phyloP scores from a whole-genome alignment of 2,797 vertebrate genomes.

The Xiphorhynchus erythropygius region DNA sequence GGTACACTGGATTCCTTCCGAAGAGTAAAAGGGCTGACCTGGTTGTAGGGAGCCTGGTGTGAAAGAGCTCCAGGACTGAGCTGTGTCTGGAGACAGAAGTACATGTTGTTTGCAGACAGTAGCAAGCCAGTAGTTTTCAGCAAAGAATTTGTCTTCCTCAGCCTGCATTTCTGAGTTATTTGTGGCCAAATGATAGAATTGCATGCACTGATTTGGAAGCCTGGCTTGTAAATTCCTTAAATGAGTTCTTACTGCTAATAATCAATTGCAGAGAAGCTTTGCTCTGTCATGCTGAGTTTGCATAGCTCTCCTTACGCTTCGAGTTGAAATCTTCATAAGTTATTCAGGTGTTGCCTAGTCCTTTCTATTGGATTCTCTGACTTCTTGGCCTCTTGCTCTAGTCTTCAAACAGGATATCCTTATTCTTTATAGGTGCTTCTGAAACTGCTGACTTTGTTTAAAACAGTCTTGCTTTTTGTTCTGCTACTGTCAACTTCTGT shows the following conservation, averaged over 20 bases:
- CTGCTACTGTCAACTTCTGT: not conserved
- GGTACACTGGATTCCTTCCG: rapidly evolving
- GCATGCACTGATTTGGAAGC: not conserved
- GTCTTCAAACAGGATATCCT: not conserved
- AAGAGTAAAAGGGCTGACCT: not conserved
- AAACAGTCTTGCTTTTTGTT: not conserved
- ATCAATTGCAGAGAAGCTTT: not conserved
- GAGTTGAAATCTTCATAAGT: not conserved
- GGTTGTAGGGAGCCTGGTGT: not conserved
- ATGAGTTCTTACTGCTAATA: not conserved
- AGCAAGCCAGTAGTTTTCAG: not conserved
- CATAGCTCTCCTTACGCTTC: not conserved
- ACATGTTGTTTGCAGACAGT: not conserved
- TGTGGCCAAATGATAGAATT: not conserved
- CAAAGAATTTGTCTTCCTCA: not conserved
- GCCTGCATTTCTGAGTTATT: not conserved
- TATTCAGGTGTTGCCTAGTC: not conserved
- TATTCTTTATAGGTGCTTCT: not conserved
- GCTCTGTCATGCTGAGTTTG: conserved; percentile 12
- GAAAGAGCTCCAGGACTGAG: not conserved
- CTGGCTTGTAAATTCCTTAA: not conserved
- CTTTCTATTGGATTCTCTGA: not conserved
- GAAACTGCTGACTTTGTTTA: not conserved
- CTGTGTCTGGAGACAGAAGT: not conserved
- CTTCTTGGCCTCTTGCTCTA: not conserved